Percentiles rank a stretch among this genome's conserved stretches.
Evolutionary conservation across 2,888 invertebrate genomes (phyloP).

Genomic region (Caenorhabditis doughertyi): DNA sequence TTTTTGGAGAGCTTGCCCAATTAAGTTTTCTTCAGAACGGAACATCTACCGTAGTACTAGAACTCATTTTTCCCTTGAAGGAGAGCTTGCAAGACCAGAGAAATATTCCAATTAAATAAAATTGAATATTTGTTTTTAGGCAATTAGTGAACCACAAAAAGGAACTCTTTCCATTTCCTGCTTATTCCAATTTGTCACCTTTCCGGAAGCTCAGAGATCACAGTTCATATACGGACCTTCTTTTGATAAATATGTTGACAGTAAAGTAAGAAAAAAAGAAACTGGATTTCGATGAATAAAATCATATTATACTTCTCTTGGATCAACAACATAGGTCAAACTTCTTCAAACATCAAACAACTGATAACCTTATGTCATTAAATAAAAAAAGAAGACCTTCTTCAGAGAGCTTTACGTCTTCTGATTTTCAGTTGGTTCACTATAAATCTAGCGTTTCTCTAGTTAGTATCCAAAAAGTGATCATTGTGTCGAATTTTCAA

Average conservation of each 20-base stretch:
- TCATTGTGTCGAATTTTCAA: background rate
- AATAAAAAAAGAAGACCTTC: conserved; percentile 9
- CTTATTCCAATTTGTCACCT: conserved; percentile 22
- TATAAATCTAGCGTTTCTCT: background rate
- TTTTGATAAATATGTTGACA: conserved; percentile 32
- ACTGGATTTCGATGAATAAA: conserved; percentile 16
- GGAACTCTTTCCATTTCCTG: background rate
- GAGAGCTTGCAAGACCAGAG: background rate
- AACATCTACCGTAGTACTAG: conserved; percentile 15
- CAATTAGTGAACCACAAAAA: conserved; percentile 25
- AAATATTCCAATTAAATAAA: conserved; percentile 25
- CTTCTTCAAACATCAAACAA: background rate
- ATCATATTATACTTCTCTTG: conserved; percentile 13
- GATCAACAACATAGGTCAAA: conserved; percentile 10
- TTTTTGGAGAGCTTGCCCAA: conserved; percentile 3
- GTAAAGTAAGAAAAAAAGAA: background rate
- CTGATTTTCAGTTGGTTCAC: background rate
- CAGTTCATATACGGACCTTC: conserved; percentile 3
- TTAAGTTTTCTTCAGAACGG: background rate
- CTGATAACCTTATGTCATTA: background rate
- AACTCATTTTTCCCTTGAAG: background rate
- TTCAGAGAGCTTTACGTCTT: background rate
- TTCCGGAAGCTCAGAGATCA: conserved; percentile 8
- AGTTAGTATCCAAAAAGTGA: background rate
- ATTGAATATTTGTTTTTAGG: conserved; percentile 9